Evolutionary conservation across 2,888 invertebrate species (phyloP).

Genomic region (Drosophila glabriapex): DNA sequence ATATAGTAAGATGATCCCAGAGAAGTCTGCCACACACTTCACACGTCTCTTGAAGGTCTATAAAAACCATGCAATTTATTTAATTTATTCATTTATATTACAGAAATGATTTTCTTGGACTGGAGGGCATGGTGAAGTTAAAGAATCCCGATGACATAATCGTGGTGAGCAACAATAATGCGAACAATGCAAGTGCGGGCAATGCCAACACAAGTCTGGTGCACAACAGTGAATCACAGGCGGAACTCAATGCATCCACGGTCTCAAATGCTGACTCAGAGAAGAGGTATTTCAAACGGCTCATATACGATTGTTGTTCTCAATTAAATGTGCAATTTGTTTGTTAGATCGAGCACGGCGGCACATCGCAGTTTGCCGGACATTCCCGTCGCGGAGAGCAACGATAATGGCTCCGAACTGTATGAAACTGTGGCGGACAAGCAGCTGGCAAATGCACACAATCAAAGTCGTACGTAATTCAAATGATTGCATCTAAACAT

Average conservation of each 20-base stretch:
- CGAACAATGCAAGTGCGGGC: conserved; percentile 18
- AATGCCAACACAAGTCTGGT: conserved; percentile 50
- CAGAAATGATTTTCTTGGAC: conserved; percentile 90
- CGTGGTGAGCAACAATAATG: conserved; percentile 76
- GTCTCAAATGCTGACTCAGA: conserved; percentile 84
- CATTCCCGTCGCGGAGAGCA: conserved; percentile 90
- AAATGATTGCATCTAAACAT: not conserved
- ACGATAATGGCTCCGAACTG: conserved; percentile 93
- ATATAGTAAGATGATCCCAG: not conserved
- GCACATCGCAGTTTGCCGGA: conserved; percentile 93
- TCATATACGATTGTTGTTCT: not conserved
- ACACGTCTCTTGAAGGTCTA: not conserved
- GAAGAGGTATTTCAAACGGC: conserved; percentile 70
- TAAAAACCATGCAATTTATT: not conserved
- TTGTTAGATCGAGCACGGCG: conserved; percentile 84
- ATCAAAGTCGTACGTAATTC: conserved; percentile 83
- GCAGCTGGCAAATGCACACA: conserved; percentile 82
- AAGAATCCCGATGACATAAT: conserved; percentile 89
- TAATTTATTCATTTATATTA: not conserved
- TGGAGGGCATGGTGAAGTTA: conserved; percentile 90
- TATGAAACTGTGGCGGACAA: conserved; percentile 93
- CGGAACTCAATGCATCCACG: conserved; percentile 83
- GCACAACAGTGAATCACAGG: conserved; percentile 82
- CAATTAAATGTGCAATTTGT: conserved; percentile 5
- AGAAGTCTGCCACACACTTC: not conserved